Conservation (phyloP, 2,797 vertebrate genomes). For the Serranus cabrilla region DNA sequence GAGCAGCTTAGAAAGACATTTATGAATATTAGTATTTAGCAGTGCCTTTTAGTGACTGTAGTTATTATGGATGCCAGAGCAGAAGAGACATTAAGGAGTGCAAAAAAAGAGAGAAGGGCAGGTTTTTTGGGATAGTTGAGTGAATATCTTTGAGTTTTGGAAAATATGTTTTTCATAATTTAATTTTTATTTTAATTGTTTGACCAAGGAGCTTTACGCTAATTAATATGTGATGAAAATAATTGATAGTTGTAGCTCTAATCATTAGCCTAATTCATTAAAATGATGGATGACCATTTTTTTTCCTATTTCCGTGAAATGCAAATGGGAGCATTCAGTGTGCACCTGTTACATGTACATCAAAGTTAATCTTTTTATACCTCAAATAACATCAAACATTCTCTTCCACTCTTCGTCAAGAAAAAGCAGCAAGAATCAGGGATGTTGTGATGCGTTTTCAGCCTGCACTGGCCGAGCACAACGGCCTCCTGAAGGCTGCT, state of each 20-base stretch:
- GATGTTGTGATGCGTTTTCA: slow-evolving; percentile 20
- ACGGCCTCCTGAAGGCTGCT: slow-evolving; percentile 24
- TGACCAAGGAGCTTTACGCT: background rate
- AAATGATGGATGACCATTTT: background rate
- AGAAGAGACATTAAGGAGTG: too few relatives aligned
- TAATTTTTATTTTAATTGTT: background rate
- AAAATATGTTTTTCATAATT: slow-evolving; percentile 1
- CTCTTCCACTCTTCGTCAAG: background rate
- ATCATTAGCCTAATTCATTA: background rate
- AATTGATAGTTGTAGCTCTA: background rate
- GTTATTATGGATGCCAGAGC: too few relatives aligned
- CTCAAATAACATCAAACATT: background rate
- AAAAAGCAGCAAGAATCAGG: background rate
- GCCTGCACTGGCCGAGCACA: background rate
- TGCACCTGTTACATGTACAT: background rate
- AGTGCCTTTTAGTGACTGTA: too few relatives aligned
- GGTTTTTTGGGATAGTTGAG: background rate
- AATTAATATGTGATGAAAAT: background rate
- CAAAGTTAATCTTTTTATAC: background rate
- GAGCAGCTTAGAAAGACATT: too few relatives aligned
- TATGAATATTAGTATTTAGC: too few relatives aligned
- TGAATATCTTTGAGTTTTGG: background rate
- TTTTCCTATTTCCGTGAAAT: background rate
- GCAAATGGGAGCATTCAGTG: background rate
- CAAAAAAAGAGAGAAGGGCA: too few relatives aligned